Conservation (phyloP, 2,797 vertebrate genomes). For the Lerista edwardsae region DNA sequence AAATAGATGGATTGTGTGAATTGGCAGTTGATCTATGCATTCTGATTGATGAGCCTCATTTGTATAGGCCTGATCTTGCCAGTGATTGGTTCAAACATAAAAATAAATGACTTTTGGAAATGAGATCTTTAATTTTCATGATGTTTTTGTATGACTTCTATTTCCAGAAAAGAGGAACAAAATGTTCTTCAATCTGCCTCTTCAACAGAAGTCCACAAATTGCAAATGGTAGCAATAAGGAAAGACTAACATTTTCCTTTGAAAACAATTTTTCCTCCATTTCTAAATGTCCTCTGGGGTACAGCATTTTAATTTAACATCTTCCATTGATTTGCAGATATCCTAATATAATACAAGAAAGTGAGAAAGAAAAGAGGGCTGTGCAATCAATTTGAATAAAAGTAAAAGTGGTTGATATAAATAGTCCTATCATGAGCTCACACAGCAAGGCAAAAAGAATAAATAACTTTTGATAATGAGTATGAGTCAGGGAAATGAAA, state of each 20-base stretch:
- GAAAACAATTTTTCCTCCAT: constrained; percentile 57
- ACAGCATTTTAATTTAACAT: constrained; percentile 65
- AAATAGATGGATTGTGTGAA: too few relatives aligned
- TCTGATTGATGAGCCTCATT: too few relatives aligned
- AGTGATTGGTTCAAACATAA: not conserved
- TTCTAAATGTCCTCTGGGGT: constrained; percentile 50
- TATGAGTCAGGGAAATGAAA: constrained; percentile 38
- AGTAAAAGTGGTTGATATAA: constrained; percentile 51
- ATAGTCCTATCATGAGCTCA: constrained; percentile 36
- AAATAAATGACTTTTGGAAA: not conserved
- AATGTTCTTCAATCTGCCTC: constrained; percentile 2
- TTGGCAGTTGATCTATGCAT: too few relatives aligned
- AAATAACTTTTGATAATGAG: constrained; percentile 54
- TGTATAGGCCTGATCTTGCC: not conserved
- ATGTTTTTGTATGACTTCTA: not conserved
- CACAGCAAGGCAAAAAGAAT: constrained; percentile 37
- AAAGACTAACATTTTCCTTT: constrained; percentile 47
- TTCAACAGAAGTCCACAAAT: constrained; percentile 10
- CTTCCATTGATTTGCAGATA: constrained; percentile 58
- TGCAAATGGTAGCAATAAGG: constrained; percentile 43
- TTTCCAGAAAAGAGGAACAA: constrained; percentile 25
- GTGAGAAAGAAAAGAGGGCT: constrained; percentile 30
- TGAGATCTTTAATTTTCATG: not conserved
- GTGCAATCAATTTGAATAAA: constrained; percentile 51
- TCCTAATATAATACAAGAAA: constrained; percentile 54